Evolutionary conservation across 1,140 invertebrate genomes (phyloP).

Genomic region (Cydia pomonella): DNA sequence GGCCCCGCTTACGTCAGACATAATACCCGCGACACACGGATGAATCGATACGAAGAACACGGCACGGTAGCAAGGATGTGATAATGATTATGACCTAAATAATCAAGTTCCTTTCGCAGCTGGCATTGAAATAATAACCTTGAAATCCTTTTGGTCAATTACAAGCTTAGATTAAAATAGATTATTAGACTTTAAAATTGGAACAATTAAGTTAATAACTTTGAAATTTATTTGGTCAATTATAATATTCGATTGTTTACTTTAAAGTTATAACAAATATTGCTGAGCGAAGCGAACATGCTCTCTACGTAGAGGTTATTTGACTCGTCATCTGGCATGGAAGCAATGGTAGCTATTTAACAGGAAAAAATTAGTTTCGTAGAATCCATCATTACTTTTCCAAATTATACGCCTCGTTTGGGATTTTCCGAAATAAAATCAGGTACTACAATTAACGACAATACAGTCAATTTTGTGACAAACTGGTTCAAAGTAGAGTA

Average conservation of each 20-base stretch:
- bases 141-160: conserved; percentile 7
- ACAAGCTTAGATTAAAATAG: not conserved
- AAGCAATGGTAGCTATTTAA: too few species aligned
- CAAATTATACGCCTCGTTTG: not conserved
- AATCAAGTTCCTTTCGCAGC: not conserved
- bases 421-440: not conserved
- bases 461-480: not conserved
- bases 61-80: conserved; percentile 46
- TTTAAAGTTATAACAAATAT: too few species aligned
- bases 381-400: not conserved
- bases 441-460: not conserved
- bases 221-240: not conserved
- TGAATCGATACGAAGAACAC: not conserved
- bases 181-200: too few species aligned
- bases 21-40: conserved; percentile 34
- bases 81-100: not conserved
- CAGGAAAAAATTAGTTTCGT: too few species aligned
- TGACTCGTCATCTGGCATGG: too few species aligned
- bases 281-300: too few species aligned
- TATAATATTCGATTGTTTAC: too few species aligned
- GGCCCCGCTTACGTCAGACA: conserved; percentile 41
- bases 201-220: not conserved
- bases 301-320: too few species aligned
- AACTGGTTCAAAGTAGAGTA: not conserved
- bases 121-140: not conserved